Base-by-base conservation (phyloP, 2,888 invertebrate genomes). In the Bibio marci region DNA sequence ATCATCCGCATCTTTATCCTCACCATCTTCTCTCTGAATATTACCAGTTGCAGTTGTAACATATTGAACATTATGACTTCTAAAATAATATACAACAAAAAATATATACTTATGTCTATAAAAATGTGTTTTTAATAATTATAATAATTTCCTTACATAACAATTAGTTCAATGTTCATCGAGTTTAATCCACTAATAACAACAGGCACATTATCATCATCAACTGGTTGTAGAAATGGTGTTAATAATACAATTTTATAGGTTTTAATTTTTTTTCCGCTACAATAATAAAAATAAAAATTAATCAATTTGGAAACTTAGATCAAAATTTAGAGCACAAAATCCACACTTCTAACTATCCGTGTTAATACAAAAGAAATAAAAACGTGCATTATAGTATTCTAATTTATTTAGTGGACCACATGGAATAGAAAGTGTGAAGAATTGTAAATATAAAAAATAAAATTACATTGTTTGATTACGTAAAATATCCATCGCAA, bases 221-320 rank as follows among this genome's bases (percentile, higher is more conserved):
- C 64, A 35, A 65, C 58, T 14, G 55, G 51, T 1, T 66, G 64
- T 32, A 62, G 62, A 40, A 80, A 72, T 50, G 79, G 73, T 1
- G 76, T 73, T 51, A 80, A 67, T 17, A 81, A 54, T 28, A 79
- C 66, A 36, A 81, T 64, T 46, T 77, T 71, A 32, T 58, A 58
- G 12, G 55, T 52, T 5, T 53, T 55, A 47, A 63, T 60, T 41
- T 59, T 64, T 30, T 64, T 61, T 0, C 47, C 43, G 12, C 61
- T 63, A 32, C 15, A 44, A n/a, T n/a, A n/a, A n/a, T n/a, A n/a
- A n/a, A n/a, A n/a, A n/a, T n/a, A n/a, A n/a, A n/a, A n/a, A n/a
- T n/a, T n/a, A n/a, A n/a, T n/a, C n/a, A n/a, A n/a, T n/a, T n/a
- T n/a, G n/a, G n/a, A n/a, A 46, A 19, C 7, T 26, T 26, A 35